Base-by-base conservation (phyloP, 1,140 invertebrate genomes). In the Hermatobates lingyangjiaoensis region DNA sequence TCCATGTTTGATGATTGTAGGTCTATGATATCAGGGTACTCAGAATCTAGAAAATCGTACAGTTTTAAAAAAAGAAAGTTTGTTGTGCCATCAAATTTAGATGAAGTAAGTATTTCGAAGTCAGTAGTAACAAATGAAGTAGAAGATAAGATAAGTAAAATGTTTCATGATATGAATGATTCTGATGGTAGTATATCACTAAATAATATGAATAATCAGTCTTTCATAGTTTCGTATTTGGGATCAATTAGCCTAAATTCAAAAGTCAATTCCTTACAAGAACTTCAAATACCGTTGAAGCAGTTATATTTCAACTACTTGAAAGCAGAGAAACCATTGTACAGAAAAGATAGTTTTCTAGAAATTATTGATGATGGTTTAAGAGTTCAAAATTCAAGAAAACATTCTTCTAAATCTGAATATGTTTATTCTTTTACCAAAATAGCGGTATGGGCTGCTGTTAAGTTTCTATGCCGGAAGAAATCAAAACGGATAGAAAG, bases 361-460 rank as follows among this genome's bases (percentile, higher is more conserved):
- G 79, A 83, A 62, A 83, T 85, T 54, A 80, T 78, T 34, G 71
- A 73, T 54, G 70, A 68, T 24, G 81, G 81, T 21, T 62, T 84
- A 10, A 74, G 75, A 64, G 73, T 82, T 1, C 63, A 71, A 58
- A 75, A 76, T 59, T 67, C 71, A 27, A 68, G 73, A 61, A 69
- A 68, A 45, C 66, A 71, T 39, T 45, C 55, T 44, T 59, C 64
- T 2, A 63, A 67, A 50, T 56, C 69, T 44, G 67, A 68, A 54
- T 73, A 76, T 61, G 67, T 82, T 21, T 85, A 84, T 60, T 81
- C 86, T 1, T 91, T 90, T 61, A 80, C 84, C 12, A 82, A 84
- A 18, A 91, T 91, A 64, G 86, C 87, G 0, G 86, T 90, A 1
- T 91, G 87, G 87, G 88, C 87, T 20, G 81, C 82, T 0, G 80